Base-by-base conservation (phyloP, 1,140 invertebrate genomes). In the Anoplolepis gracilipes region DNA sequence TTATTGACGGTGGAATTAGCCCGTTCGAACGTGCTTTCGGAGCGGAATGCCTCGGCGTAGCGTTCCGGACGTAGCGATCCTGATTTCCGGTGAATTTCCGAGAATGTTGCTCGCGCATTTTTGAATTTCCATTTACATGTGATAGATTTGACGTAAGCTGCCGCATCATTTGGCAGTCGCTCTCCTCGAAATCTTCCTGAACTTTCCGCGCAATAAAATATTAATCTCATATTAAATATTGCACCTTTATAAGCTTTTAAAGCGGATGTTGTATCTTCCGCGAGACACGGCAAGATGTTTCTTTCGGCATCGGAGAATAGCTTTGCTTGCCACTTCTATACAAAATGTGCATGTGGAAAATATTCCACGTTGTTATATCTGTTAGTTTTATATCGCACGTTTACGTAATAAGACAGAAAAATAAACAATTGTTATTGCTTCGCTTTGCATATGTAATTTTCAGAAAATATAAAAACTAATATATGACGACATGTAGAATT, bases 1-100 rank as follows among this genome's bases (percentile, higher is more conserved):
- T 90, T 90, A 90, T 88, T 84, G 84, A 90, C 86, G 79, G 53
- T 90, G 86, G 88, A 90, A 90, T 90, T 90, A 90, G 85, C 84
- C 72, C 73, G 39, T 62, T 59, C 82, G 82, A 61, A 78, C 86
- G 88, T 86, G 89, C 62, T 72, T 46, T 62, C 67, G 46, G 76
- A 13, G 22, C 73, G 73, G 72, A 77, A 81, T 55, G 82, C 72
- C 72, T 49, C 64, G 73, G 28, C 75, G 53, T 76, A 55, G 16
- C 76, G 75, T 73, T 77, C 59, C 73, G 49, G 53, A 39, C 55
- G 59, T n/a, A n/a, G n/a, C 64, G 76, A 65, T 70, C 67, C 82
- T 77, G 76, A 88, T 89, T 77, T 81, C 57, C 76, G 39, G n/a
- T 36, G 62, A 82, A 85, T 81, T 81, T 81, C 78, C 78, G 78